Base-by-base conservation (phyloP, 2,888 invertebrate genomes). In the Bursaphelenchus okinawaensis region DNA sequence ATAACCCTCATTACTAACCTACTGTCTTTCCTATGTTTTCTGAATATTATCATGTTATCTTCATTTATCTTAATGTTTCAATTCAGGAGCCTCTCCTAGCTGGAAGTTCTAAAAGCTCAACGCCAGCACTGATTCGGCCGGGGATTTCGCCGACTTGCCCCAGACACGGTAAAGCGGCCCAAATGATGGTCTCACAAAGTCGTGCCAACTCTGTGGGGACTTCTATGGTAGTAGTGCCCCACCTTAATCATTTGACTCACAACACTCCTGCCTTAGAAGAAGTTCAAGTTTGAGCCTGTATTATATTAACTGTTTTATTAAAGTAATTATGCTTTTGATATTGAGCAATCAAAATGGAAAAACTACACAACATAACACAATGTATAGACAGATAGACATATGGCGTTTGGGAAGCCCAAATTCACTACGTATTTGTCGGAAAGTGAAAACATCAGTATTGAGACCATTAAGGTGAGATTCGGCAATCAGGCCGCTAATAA, bases 131-230 rank as follows among this genome's bases (percentile, higher is more conserved):
- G 68, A 72, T 65, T 23, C 72, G 76, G 19, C 63, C 78, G n/a
- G 79, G 78, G 6, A 75, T 82, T 12, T 76, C 75, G 1, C 82
- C 82, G 8, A 82, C 79, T 8, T 82, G 82, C 67, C 82, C 82
- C 7, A 22, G 55, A 12, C 63, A 55, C 27, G 28, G 57, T 66
- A 50, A 31, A 60, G 55, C 40, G 28, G 60, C 60, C 19, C 60
- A 59, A 51, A 19, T 59, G 52, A 55, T 59, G 40, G 29, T 19
- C 19, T 27, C 23, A 16, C 27, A 28, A 26, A 60, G 60, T 56
- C 22, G 61, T 16, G 61, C 61, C 3, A 61, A 61, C 55, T 61
- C 61, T 8, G 56, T 66, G 31, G 66, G 66, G 22, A 29, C 60
- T 23, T 40, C 51, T 9, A 19, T 59, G n/a, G 51, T 50, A 4